A percentile compares a stretch with the other conserved stretches of the same genome.
Conservation (phyloP, 1,140 invertebrate species). For the Pseudobourletiella spinata region DNA sequence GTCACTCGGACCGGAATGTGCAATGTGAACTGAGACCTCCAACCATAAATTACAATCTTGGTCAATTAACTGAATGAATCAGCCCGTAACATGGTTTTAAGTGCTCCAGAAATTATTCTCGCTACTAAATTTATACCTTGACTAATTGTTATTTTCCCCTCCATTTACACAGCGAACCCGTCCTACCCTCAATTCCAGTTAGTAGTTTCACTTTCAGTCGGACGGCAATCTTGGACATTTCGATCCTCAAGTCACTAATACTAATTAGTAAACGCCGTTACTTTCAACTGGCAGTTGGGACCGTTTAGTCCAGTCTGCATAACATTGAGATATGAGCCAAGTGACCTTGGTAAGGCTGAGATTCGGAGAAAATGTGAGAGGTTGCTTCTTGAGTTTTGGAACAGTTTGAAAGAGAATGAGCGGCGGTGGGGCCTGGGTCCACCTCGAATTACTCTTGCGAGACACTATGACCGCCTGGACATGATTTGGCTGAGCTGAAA, state of each 20-base stretch:
- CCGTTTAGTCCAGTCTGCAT: not conserved
- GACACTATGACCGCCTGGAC: too few relatives aligned
- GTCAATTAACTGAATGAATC: constrained; percentile 8
- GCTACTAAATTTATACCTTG: constrained; percentile 1
- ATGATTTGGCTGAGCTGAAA: too few relatives aligned
- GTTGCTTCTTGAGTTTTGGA: too few relatives aligned
- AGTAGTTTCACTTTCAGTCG: not conserved
- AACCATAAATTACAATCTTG: constrained; percentile 6
- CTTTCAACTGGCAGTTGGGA: not conserved
- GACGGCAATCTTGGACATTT: not conserved
- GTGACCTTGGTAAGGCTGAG: too few relatives aligned
- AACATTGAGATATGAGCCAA: not conserved
- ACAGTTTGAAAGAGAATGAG: not conserved
- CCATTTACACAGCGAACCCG: not conserved
- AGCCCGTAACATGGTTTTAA: constrained; percentile 8
- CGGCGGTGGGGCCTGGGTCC: too few relatives aligned
- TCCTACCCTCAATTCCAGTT: not conserved
- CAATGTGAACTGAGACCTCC: not conserved
- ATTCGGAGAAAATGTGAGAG: too few relatives aligned
- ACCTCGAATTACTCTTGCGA: too few relatives aligned
- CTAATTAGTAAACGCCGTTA: not conserved
- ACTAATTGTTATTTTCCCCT: constrained; percentile 7
- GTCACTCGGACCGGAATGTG: too few relatives aligned
- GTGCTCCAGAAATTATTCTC: not conserved
- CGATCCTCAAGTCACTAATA: not conserved